Evolutionary conservation across 2,113 vertebrate species (phyloP), one percentile per base, ranked within the genome.

Genomic region (Protomyctophum bolini): DNA sequence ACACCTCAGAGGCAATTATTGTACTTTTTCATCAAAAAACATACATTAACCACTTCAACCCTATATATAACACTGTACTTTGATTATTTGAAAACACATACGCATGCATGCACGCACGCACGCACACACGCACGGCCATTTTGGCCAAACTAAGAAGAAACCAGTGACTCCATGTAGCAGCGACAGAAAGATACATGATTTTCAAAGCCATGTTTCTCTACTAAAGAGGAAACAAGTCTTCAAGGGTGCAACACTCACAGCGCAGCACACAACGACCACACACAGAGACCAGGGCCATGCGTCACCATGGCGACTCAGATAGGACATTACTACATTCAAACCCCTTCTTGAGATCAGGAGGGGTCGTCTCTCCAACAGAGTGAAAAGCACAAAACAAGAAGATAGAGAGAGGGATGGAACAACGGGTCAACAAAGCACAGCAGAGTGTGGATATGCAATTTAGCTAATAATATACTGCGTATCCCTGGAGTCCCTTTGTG

Each of bases 261-360:
- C 68, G 68, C 77, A 75, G 50, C 91, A 93, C 88, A 88, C 85
- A 92, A 89, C 90, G 78, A 81, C 86, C 75, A 87, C 78, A 82
- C 72, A 71, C 81, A 58, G 76, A 81, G 83, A 83, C 62, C 61
- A 63, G 72, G 82, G 83, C 73, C 50, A 72, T 21, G 21, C 21
- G 21, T 93, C 82, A 15, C 88, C 89, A 90, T 91, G 83, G 90
- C 90, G 92, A 92, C 91, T 28, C 59, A 83, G 84, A 91, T 75
- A 81, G 84, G 77, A 86, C 77, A 87, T 83, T 69, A 41, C 33
- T 41, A 86, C 68, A 87, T 80, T 86, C 61, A 78, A 77, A 89
- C 88, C 80, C 78, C 83, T 68, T 87, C 77, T 76, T 73, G 82
- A 82, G 85, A 79, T 86, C 80, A 83, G 77, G 1, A 59, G 10